Percentiles rank a stretch among this genome's conserved stretches.
phyloP scores from a whole-genome alignment of 2,888 invertebrate species.

The Branchipolynoe longqiensis region DNA sequence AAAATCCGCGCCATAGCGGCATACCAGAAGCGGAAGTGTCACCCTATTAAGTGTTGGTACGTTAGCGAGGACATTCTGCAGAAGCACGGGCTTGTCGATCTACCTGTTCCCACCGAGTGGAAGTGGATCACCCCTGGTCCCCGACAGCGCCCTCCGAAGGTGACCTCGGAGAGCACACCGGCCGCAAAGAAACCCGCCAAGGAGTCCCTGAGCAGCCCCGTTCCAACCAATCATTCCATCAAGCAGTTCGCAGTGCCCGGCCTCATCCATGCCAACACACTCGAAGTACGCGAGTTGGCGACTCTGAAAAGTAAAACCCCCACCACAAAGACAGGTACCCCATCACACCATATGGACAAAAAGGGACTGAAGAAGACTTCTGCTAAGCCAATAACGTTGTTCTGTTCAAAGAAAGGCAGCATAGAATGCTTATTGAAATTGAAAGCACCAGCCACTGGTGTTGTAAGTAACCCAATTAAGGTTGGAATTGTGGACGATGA shows the following conservation, averaged over 20 bases:
- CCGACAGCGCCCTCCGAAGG: background rate
- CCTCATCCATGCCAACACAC: background rate
- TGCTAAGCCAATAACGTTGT: conserved; percentile 24
- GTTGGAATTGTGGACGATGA: background rate
- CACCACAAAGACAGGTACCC: conserved; percentile 21
- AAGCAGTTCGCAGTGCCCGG: conserved; percentile 59
- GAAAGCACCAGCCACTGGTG: background rate
- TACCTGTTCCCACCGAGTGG: conserved; percentile 85
- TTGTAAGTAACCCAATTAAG: background rate
- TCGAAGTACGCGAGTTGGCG: background rate
- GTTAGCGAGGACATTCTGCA: conserved; percentile 85
- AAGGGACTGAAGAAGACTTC: conserved; percentile 22
- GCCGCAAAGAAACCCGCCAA: background rate
- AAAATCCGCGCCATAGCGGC: conserved; percentile 85
- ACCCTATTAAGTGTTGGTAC: conserved; percentile 86
- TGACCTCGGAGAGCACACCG: background rate
- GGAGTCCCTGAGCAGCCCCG: conserved; percentile 7
- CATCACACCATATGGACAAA: background rate
- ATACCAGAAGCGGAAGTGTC: conserved; percentile 84
- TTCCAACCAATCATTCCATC: conserved; percentile 20
- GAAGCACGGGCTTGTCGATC: conserved; percentile 83
- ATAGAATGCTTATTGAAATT: background rate
- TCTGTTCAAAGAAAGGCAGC: background rate
- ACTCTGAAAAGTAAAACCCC: background rate
- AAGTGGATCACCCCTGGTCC: conserved; percentile 80